These are phyloP conservation scores for Achroia grisella DNA, from an alignment of 1,140 invertebrate species.

Conservation along the genomic window DNA sequence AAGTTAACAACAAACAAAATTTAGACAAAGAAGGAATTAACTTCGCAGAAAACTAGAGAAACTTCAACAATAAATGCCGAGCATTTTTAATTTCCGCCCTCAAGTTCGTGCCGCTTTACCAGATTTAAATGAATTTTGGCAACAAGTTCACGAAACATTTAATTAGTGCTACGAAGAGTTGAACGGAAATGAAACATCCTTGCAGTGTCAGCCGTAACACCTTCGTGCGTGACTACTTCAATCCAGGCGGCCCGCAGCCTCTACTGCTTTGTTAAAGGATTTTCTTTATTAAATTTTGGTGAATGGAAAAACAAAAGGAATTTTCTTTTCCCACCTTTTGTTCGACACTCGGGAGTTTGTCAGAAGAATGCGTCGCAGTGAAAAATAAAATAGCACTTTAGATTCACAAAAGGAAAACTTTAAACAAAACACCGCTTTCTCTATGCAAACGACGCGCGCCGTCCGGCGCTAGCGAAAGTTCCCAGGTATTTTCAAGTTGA, in stretches of 20 bases:
- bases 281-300: constrained; percentile 32
- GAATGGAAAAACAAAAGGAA: constrained; percentile 10
- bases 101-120: constrained; percentile 36
- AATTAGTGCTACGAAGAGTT: constrained; percentile 48
- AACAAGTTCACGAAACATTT: constrained; percentile 60
- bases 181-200: constrained; percentile 51
- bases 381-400: constrained; percentile 43
- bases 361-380: constrained; percentile 9
- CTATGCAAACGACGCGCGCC: constrained; percentile 51
- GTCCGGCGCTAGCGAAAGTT: constrained; percentile 41
- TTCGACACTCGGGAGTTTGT: constrained; percentile 2
- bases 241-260: constrained; percentile 11
- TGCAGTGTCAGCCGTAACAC: constrained; percentile 24
- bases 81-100: constrained; percentile 54
- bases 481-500: constrained; percentile 2
- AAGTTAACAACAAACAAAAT: too few relatives aligned
- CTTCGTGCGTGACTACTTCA: constrained; percentile 32
- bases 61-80: constrained; percentile 42
- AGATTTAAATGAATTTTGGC: constrained; percentile 54
- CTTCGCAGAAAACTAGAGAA: constrained; percentile 22
- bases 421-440: constrained; percentile 53
- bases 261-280: constrained; percentile 17
- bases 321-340: constrained; percentile 15
- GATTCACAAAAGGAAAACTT: constrained; percentile 48
- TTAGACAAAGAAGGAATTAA: too few relatives aligned